Base-by-base conservation (phyloP, 1,140 invertebrate genomes). In the Heliconius eleuchia region DNA sequence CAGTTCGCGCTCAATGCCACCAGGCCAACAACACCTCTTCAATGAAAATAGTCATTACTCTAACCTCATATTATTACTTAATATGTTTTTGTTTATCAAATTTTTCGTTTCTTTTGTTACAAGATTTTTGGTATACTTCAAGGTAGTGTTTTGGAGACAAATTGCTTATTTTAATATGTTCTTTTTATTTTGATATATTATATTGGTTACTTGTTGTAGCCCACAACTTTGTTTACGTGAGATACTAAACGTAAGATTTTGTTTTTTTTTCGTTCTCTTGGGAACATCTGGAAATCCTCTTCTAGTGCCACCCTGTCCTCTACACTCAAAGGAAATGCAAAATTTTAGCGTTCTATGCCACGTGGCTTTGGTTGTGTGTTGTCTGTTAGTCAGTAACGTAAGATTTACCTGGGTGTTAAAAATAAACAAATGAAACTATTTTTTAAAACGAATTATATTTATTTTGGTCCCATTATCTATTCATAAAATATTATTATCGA, bases 1-100 rank as follows among this genome's bases (percentile, higher is more conserved):
- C 84, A 42, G 86, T 80, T 71, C 75, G 66, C 79, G 85, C 86
- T 91, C 91, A 93, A 92, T 91, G 92, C 88, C 91, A 93, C 87
- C 87, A 82, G 89, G 91, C 88, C 90, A 92, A 91, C 87, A 91
- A 91, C 90, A 84, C 80, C 80, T 84, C 82, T 82, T 91, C 87
- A 88, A 88, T 90, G 89, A 84, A 85, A 88, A 90, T 87, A 91
- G 79, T 87, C 86, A 91, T 91, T 88, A 87, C 82, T 82, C 77
- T 73, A 77, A 74, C 74, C 79, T 81, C 80, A 86, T 52, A 50
- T 34, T 5, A 87, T 84, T 88, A 83, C 73, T 78, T 77, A 73
- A 70, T 52, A 60, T 74, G 55, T 72, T 80, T 82, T 73, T 80
- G 60, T 72, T 71, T 37, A 42, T 72, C 18, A 5, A 19, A 42